Evolutionary conservation across 2,888 invertebrate species (phyloP).

Genomic region (Noctua comes): DNA sequence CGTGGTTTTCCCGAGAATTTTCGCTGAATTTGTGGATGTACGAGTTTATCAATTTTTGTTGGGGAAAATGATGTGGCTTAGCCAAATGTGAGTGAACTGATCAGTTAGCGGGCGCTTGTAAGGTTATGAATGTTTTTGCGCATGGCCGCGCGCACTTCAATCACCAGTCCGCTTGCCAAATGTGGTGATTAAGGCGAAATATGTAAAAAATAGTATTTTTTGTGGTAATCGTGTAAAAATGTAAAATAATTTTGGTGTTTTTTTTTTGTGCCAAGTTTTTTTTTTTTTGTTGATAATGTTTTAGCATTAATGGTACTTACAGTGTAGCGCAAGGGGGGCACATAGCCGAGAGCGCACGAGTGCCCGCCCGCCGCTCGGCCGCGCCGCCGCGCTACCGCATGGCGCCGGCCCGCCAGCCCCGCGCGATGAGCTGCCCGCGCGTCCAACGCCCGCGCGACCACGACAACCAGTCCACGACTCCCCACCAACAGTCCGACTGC

Average conservation of each 20-base stretch:
- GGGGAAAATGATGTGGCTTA: not conserved
- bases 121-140: constrained; percentile 9
- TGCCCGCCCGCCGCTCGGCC: constrained; percentile 86
- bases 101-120: not conserved
- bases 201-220: not conserved
- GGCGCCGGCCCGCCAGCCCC: constrained; percentile 75
- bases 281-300: constrained; percentile 19
- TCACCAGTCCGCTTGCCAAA: constrained; percentile 36
- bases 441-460: constrained; percentile 65
- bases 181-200: constrained; percentile 36
- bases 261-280: not conserved
- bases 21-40: constrained; percentile 3
- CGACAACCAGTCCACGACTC: constrained; percentile 83
- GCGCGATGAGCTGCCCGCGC: constrained; percentile 74
- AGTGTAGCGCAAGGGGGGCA: constrained; percentile 89
- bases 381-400: constrained; percentile 86
- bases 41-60: not conserved
- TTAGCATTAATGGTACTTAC: constrained; percentile 78
- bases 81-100: not conserved
- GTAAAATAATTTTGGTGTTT: not conserved
- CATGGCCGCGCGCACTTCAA: constrained; percentile 11
- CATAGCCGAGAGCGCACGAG: constrained; percentile 89
- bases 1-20: constrained; percentile 10
- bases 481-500: constrained; percentile 88
- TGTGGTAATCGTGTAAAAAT: not conserved